These are phyloP conservation scores for Gymnobelideus leadbeateri DNA, from an alignment of 2,113 vertebrate species.

Conservation along the genomic window DNA sequence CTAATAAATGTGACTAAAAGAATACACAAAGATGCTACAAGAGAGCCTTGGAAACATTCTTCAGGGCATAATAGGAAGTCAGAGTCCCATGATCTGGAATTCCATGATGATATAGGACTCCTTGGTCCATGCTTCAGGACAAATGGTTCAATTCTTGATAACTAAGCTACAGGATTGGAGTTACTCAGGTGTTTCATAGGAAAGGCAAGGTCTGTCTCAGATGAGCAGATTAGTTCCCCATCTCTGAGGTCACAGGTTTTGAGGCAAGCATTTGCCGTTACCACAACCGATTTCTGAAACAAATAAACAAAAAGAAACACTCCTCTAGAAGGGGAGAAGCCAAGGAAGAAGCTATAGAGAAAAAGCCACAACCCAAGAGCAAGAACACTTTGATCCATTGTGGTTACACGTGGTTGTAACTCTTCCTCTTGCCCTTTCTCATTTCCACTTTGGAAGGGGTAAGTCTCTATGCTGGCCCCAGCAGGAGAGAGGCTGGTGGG, in stretches of 20 bases:
- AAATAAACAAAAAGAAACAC: not conserved
- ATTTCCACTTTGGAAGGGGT: not conserved
- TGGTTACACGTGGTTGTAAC: not conserved
- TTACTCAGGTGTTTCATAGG: not conserved
- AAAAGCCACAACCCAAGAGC: not conserved
- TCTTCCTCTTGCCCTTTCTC: not conserved
- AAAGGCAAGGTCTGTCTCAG: not conserved
- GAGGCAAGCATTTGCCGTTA: not conserved
- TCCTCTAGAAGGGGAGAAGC: not conserved
- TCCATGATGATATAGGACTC: not conserved
- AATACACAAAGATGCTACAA: not conserved
- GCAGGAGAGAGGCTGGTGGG: not conserved
- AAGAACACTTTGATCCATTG: not conserved
- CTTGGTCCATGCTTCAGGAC: not conserved
- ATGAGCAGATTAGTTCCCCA: not conserved
- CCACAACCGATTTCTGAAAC: not conserved
- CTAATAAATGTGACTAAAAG: not conserved
- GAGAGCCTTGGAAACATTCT: not conserved
- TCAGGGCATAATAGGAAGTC: not conserved
- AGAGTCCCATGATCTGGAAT: not conserved
- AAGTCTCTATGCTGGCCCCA: not conserved
- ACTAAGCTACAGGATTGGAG: not conserved
- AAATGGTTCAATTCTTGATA: not conserved
- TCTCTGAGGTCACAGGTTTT: not conserved
- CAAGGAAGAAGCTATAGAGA: not conserved